phyloP scores from a whole-genome alignment of 2,888 invertebrate genomes.

The Aphidoletes aphidimyza region DNA sequence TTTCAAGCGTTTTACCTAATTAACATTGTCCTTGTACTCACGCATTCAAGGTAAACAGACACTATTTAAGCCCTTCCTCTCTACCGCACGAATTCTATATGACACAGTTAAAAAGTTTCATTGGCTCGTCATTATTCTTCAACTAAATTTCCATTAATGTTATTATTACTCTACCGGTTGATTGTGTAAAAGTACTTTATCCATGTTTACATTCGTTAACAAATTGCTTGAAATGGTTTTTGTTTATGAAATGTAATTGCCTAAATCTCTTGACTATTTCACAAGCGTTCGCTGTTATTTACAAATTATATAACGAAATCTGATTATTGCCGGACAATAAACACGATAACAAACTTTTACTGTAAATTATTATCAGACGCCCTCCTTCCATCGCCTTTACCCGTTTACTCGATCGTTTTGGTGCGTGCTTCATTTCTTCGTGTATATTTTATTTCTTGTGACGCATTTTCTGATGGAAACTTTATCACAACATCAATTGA shows the following conservation, averaged over 20 bases:
- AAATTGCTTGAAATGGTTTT: constrained; percentile 24
- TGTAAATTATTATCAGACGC: no score
- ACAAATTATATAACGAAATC: neutral
- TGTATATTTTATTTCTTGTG: constrained; percentile 3
- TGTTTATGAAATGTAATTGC: constrained; percentile 48
- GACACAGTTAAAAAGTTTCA: no score
- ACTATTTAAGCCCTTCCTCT: neutral
- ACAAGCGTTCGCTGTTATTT: neutral
- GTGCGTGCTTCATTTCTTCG: neutral
- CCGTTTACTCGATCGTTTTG: neutral
- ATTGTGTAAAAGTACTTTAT: neutral
- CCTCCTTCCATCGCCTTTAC: neutral
- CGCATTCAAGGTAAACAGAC: neutral
- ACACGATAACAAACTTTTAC: neutral
- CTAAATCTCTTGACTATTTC: constrained; percentile 2
- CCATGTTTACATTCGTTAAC: constrained; percentile 25
- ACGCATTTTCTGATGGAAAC: constrained; percentile 23
- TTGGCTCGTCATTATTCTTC: neutral
- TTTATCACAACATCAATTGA: constrained; percentile 50
- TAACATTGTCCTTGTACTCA: constrained; percentile 47
- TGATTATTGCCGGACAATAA: constrained; percentile 38
- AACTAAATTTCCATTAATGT: constrained; percentile 20
- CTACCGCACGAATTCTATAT: no score
- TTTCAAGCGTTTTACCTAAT: neutral
- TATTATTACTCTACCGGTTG: neutral